Evolutionary conservation across 2,888 invertebrate genomes (phyloP).

Genomic region (Aspidiotus rigidus): DNA sequence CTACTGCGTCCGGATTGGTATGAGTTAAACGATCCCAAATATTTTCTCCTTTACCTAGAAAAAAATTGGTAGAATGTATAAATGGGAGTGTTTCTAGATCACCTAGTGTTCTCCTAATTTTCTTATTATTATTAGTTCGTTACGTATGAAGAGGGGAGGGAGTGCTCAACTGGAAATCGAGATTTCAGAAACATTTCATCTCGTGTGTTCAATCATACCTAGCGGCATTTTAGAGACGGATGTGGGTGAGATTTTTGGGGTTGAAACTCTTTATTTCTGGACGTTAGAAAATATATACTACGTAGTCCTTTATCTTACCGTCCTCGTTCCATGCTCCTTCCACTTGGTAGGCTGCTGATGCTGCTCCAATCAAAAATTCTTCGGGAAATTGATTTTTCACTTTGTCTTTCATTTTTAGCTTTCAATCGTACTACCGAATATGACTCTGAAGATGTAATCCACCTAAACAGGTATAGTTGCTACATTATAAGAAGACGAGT

Average conservation of each 20-base stretch:
- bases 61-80: background rate
- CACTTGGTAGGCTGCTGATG: slow-evolving; percentile 51
- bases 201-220: too few species aligned
- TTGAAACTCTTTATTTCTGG: too few species aligned
- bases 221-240: too few species aligned
- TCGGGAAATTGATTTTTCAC: slow-evolving; percentile 45
- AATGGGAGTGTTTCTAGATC: too few species aligned
- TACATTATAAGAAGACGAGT: background rate
- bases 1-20: slow-evolving; percentile 47
- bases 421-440: slow-evolving; percentile 24
- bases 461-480: background rate
- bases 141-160: too few species aligned
- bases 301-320: slow-evolving; percentile 41
- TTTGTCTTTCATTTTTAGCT: slow-evolving; percentile 19
- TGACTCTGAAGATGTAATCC: background rate
- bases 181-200: too few species aligned
- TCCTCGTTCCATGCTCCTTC: slow-evolving; percentile 49
- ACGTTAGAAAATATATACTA: too few species aligned
- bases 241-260: too few species aligned
- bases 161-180: too few species aligned
- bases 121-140: too few species aligned
- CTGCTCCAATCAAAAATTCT: slow-evolving; percentile 53
- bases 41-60: slow-evolving; percentile 53
- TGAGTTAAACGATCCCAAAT: slow-evolving; percentile 62
- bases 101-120: too few species aligned